Evolutionary conservation across 2,888 invertebrate genomes (phyloP), one percentile per base, ranked within the genome.

Genomic region (Tetropium fuscum): DNA sequence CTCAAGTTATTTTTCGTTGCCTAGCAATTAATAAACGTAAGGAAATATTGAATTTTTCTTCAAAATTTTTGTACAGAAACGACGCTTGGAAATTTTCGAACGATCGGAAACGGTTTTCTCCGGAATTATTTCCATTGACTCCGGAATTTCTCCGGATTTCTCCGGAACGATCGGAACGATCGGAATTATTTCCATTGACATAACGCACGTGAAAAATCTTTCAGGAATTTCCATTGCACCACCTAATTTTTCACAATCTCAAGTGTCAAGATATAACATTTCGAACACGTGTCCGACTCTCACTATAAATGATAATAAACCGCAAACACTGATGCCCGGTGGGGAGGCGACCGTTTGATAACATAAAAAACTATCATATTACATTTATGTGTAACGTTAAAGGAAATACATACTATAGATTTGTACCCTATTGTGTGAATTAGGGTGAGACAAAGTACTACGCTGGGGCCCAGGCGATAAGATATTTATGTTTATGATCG

Each of bases 321-420:
- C 57, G 18, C 57, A 61, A 66, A 54, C 45, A 58, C 58, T 60
- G 58, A 55, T 41, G 58, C 55, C 54, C 58, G 40, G 49, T 49
- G 20, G 59, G 38, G 49, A 48, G 38, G 51, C 54, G 57, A 36
- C 30, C 58, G 56, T 60, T 60, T 55, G 60, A 63, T 66, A 63
- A 64, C 62, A 66, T 67, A 70, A 69, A 70, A 67, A 70, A 66
- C 62, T 67, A 71, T 70, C 69, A 44, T 51, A 60, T 70, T 70
- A 64, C 69, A 62, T 60, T 54, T 59, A 56, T 60, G 53, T 51
- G 25, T 34, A 34, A 48, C 61, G 63, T 60, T 60, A 63, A 63
- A 48, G 36, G 27, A 58, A 27, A 34, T 49, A 63, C 61, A 57
- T 58, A n/a, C 53, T 25, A 27, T 60, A 64, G 66, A 69, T 68